Evolutionary conservation across 2,888 invertebrate genomes (phyloP), one percentile per base, ranked within the genome.

Genomic region (Steinernema hermaphroditum): DNA sequence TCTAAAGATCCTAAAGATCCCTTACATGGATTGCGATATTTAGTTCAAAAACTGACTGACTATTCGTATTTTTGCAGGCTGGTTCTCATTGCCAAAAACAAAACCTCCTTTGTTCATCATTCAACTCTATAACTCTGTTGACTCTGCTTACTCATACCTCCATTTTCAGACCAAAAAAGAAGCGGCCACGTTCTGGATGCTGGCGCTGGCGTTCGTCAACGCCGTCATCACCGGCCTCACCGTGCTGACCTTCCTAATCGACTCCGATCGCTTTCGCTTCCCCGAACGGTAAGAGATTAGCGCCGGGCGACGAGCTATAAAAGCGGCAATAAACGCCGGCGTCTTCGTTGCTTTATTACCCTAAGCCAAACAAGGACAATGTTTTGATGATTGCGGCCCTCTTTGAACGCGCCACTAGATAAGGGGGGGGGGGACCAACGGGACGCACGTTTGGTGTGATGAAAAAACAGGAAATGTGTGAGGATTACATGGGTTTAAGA

Each of bases 201-300:
- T 94, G 70, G 91, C 93, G 69, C 95, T 95, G 93, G 94, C 96
- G 2, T 91, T 93, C 62, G 89, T 95, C 62, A 96, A 96, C 87
- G 91, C 93, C 46, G 90, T 91, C 2, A 94, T 96, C 80, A 96
- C 96, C 81, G 90, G 95, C 73, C 96, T 97, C 88, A 89, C 90
- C 0, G 87, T 89, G 2, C 79, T 89, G 49, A 97, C 97, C 9
- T 97, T 96, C 87, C 90, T 95, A 77, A 93, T 97, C 80, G 96
- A 97, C 88, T 93, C 94, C 75, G 92, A 93, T 83, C 90, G 97
- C 83, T 98, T 98, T 88, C 91, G 94, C 54, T 98, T 97, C 89
- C 97, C 98, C 14, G 97, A 98, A 88, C 91, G 96, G 85, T 86
- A 37, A 29, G 74, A 68, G 24, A 29, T 57, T 29, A 9, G 22